Percentiles rank a stretch among this genome's conserved stretches.
Conservation (phyloP, 2,888 invertebrate species). For the Stenotaenia linearis region DNA sequence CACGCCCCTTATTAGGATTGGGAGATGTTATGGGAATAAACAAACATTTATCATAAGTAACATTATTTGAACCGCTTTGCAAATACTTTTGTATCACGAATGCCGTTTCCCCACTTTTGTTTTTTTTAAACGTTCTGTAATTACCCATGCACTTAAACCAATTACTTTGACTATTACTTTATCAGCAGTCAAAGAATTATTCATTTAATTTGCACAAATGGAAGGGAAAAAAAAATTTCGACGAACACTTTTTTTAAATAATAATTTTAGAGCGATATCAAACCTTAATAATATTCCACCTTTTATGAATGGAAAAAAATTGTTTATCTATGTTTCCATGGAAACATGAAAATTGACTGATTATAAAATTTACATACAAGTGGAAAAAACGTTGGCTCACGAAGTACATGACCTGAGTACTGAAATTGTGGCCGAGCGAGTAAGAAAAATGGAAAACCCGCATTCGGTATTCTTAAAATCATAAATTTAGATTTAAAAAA, state of each 20-base stretch:
- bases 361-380: conserved; percentile 9
- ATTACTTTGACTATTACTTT: conserved; percentile 11
- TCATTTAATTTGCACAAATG: neutral
- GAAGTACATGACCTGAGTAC: conserved; percentile 3
- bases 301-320: neutral
- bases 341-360: conserved; percentile 9
- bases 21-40: conserved; percentile 23
- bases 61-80: conserved; percentile 7
- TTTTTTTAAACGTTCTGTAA: neutral
- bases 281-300: neutral
- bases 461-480: neutral
- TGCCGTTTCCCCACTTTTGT: neutral
- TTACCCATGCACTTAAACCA: conserved; percentile 6
- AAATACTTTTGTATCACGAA: neutral
- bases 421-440: neutral
- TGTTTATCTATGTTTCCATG: neutral
- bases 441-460: neutral
- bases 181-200: neutral
- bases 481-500: neutral
- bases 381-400: neutral
- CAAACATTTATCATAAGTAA: conserved; percentile 8
- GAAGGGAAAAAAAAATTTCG: neutral
- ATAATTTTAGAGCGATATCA: neutral
- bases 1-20: conserved; percentile 21
- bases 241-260: neutral